Base-by-base conservation (phyloP, 1,140 invertebrate species). In the Rhyacophila brunnea region DNA sequence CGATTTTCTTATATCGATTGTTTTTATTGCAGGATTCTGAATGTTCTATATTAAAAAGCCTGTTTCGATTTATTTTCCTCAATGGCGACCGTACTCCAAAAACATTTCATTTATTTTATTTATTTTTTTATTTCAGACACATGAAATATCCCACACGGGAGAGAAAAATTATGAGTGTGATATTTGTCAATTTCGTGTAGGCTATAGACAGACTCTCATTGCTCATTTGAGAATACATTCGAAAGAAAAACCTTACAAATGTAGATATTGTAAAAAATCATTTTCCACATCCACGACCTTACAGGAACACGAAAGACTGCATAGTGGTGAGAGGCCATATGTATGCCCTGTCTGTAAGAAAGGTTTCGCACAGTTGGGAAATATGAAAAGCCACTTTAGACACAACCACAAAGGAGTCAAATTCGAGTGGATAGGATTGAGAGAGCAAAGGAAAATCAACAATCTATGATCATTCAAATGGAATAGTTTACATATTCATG, bases 271-370 rank as follows among this genome's bases (percentile, higher is more conserved):
- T 38, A 62, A 57, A 3, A 74, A 73, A 42, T 66, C 62, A 19
- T 67, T 75, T 20, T 69, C 71, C 0, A 70, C 68, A 48, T 68
- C 69, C 17, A 68, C 70, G 38, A 70, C 72, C 15, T 59, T 74
- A 18, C 72, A 71, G 44, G 70, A 70, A 48, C 74, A 77, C 60
- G 65, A 69, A 60, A 58, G 67, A 19, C 70, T 67, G 17, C 74
- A 77, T 58, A 80, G 76, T 5, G 79, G 77, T 13, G 77, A 80
- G 50, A 81, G 74, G 71, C 83, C 72, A 65, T 83, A 67, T 68
- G 78, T 64, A 43, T 80, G 79, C 57, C 69, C 73, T 23, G 64
- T 73, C 17, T 82, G 81, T 66, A 71, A 70, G 7, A 80, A 80
- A 66, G 69, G 69, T 20, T 79, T 81, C 38, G 66, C 67, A 6